phyloP scores from a whole-genome alignment of 2,113 vertebrate genomes.

The Tapirus terrestris region DNA sequence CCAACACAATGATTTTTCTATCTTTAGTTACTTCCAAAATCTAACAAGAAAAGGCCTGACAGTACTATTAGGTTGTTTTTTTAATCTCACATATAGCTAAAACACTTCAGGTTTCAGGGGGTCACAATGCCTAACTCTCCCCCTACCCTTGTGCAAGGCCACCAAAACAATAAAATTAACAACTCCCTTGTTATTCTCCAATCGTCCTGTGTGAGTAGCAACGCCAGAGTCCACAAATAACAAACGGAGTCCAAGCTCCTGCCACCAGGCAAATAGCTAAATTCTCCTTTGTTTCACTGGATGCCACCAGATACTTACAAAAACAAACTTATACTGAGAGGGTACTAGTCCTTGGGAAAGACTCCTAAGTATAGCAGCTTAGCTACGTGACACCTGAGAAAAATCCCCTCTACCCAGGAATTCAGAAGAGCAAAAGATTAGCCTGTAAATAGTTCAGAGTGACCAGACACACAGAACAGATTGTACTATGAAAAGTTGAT shows the following conservation, averaged over 20 bases:
- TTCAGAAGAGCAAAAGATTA: not conserved
- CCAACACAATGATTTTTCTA: not conserved
- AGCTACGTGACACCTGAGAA: not conserved
- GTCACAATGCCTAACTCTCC: not conserved
- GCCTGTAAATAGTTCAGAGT: not conserved
- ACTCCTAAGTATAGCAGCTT: not conserved
- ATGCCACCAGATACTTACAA: not conserved
- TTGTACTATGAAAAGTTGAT: not conserved
- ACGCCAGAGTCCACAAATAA: not conserved
- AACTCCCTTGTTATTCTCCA: not conserved
- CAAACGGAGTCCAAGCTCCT: not conserved
- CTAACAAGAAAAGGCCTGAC: not conserved
- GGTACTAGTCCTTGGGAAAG: not conserved
- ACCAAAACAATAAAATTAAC: not conserved
- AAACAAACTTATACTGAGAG: not conserved
- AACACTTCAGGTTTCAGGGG: not conserved
- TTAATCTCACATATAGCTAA: not conserved
- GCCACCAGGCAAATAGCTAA: not conserved
- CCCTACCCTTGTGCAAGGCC: rapidly evolving
- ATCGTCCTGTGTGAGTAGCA: not conserved
- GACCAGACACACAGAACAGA: not conserved
- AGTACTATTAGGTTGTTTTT: not conserved
- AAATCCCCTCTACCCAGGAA: not conserved
- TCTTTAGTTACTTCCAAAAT: constrained; percentile 1
- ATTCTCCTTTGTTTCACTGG: not conserved